phyloP scores from a whole-genome alignment of 2,113 vertebrate species.

The Sarotherodon lohbergeri region DNA sequence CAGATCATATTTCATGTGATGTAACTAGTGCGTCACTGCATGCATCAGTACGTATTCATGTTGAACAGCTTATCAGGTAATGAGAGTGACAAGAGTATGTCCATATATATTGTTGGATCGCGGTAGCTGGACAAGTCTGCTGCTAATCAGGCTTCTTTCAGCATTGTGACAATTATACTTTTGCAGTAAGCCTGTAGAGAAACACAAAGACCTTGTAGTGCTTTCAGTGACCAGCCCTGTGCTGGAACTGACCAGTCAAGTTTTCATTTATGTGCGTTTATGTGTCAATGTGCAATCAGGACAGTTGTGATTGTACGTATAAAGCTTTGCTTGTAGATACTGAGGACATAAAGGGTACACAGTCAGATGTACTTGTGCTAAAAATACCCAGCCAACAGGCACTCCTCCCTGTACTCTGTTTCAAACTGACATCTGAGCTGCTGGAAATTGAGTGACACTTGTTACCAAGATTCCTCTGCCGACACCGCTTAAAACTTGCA shows the following conservation, averaged over 20 bases:
- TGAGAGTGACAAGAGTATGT: neutral
- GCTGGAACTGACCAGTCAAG: neutral
- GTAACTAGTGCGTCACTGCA: neutral
- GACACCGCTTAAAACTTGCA: slow-evolving; percentile 29
- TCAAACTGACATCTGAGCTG: slow-evolving; percentile 50
- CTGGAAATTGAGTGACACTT: slow-evolving; percentile 40
- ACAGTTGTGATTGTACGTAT: neutral
- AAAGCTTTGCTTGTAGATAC: neutral
- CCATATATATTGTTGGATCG: neutral
- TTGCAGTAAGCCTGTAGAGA: neutral
- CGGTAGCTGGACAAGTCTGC: neutral
- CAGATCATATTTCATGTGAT: neutral
- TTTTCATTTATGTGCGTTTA: neutral
- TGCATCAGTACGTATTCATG: neutral
- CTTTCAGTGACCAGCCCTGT: neutral
- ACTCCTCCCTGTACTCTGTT: slow-evolving; percentile 41
- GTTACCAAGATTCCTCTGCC: slow-evolving; percentile 50
- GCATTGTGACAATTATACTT: neutral
- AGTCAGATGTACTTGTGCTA: slow-evolving; percentile 33
- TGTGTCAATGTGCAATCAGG: neutral
- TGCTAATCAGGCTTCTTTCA: neutral
- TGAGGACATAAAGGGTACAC: neutral
- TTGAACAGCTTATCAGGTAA: neutral
- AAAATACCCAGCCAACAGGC: slow-evolving; percentile 43
- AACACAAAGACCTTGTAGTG: neutral